phyloP scores from a whole-genome alignment of 1,140 invertebrate species.

The Lamellibrachia luymesi region DNA sequence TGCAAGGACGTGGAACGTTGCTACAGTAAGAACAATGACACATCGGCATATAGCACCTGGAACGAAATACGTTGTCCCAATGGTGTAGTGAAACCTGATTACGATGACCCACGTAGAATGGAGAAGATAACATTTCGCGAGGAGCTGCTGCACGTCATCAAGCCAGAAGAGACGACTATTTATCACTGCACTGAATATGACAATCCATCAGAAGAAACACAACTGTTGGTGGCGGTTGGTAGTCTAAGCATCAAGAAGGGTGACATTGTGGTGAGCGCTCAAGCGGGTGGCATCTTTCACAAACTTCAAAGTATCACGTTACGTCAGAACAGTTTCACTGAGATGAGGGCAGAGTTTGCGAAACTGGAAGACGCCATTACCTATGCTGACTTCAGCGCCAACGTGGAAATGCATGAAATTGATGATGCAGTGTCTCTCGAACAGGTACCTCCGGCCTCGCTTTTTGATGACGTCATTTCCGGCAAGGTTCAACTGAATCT shows the following conservation, averaged over 20 bases:
- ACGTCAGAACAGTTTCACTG: not conserved
- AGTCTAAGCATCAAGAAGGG: not conserved
- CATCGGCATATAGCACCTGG: not conserved
- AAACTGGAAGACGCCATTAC: not conserved
- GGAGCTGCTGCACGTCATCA: not conserved
- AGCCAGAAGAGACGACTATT: not conserved
- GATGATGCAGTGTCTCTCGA: not conserved
- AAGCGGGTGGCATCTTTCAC: not conserved
- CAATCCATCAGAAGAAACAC: not conserved
- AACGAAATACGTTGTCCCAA: not conserved
- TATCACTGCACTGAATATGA: not conserved
- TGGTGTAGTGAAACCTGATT: not conserved
- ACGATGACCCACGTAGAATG: not conserved
- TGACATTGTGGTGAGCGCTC: not conserved
- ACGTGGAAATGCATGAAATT: not conserved
- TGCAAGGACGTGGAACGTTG: not conserved
- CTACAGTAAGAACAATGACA: not conserved
- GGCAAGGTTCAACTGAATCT: not conserved
- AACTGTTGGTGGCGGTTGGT: not conserved
- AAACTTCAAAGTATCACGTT: not conserved
- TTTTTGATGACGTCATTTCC: not conserved
- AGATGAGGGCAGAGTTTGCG: not conserved
- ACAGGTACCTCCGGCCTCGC: not conserved
- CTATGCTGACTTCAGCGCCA: not conserved
- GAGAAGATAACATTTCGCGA: not conserved